Evolutionary conservation across 1,140 invertebrate genomes (phyloP), one percentile per base, ranked within the genome.

Genomic region (Ips nitidus): DNA sequence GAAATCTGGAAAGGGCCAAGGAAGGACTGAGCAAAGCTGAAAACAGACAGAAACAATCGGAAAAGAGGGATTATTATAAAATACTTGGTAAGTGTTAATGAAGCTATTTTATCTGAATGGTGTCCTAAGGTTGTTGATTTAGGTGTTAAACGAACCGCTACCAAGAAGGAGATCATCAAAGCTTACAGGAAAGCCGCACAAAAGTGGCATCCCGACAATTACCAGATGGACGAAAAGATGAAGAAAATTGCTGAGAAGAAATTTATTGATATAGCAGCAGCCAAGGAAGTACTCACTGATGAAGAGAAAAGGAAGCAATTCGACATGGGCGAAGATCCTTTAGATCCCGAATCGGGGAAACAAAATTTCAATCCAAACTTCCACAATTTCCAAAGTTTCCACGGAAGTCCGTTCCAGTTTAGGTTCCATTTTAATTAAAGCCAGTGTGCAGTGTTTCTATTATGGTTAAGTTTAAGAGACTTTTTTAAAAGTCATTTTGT

Each of bases 181-280:
- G 97, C 97, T 3, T 99, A 99, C 82, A 88, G 97, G 72, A 98
- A 98, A 86, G 87, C 95, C 61, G 98, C 98, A 8, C 94, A 97
- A 81, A 94, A 98, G 81, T 99, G 97, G 97, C 98, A 99, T 86
- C 98, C 98, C 0, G 98, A 99, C 82, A 97, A 97, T 82, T 99
- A 91, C 80, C 89, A 91, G 73, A 91, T 89, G 3, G 91, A 95
- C 60, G 93, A 95, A 74, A 88, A 89, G 73, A 80, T 80, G 79
- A 99, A 99, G 82, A 95, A 97, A 79, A 84, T 90, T 41, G 98
- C 98, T 0, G 93, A 99, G 80, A 98, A 98, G 80, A 98, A 93
- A 82, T 99, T 99, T 78, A 98, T 99, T 70, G 97, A 99, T 80
- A 96, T 99, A 76, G 98, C 98, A 7, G 94, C 97, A 52, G 98